Conservation (phyloP, 2,113 vertebrate genomes). For the Zingel zingel region DNA sequence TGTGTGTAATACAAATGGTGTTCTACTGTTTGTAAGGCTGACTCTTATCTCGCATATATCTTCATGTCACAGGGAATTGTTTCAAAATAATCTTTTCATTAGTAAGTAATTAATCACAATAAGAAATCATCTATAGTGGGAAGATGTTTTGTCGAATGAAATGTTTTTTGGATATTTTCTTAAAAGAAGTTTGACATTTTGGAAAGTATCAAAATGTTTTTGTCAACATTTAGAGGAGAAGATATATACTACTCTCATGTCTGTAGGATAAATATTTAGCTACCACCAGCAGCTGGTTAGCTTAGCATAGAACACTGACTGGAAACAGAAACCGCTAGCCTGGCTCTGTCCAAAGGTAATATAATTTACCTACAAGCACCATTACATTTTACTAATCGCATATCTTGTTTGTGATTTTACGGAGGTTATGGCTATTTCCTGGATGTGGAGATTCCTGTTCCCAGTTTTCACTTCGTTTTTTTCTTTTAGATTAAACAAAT, state of each 20-base stretch:
- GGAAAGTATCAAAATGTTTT: slow-evolving; percentile 15
- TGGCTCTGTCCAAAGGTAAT: not conserved
- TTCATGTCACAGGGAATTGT: slow-evolving; percentile 16
- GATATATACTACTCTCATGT: not conserved
- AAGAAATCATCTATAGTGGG: slow-evolving; percentile 26
- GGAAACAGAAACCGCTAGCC: not conserved
- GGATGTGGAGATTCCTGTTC: not conserved
- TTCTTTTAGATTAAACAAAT: not conserved
- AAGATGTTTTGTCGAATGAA: slow-evolving; percentile 6
- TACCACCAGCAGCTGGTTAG: not conserved
- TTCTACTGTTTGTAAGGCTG: slow-evolving; percentile 18
- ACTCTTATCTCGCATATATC: slow-evolving; percentile 19
- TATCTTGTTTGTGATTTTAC: not conserved
- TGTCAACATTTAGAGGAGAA: not conserved
- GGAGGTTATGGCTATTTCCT: not conserved
- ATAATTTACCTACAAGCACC: not conserved
- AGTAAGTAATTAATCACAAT: slow-evolving; percentile 30
- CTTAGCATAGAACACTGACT: not conserved
- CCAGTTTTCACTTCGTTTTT: not conserved
- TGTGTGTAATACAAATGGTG: slow-evolving; percentile 37
- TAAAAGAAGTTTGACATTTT: slow-evolving; percentile 10
- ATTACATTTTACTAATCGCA: not conserved
- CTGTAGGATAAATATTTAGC: not conserved
- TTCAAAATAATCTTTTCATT: slow-evolving; percentile 9
- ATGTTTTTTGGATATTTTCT: slow-evolving; percentile 5